Evolutionary conservation across 2,113 vertebrate species (phyloP).

Genomic region (Butastur rufipennis): DNA sequence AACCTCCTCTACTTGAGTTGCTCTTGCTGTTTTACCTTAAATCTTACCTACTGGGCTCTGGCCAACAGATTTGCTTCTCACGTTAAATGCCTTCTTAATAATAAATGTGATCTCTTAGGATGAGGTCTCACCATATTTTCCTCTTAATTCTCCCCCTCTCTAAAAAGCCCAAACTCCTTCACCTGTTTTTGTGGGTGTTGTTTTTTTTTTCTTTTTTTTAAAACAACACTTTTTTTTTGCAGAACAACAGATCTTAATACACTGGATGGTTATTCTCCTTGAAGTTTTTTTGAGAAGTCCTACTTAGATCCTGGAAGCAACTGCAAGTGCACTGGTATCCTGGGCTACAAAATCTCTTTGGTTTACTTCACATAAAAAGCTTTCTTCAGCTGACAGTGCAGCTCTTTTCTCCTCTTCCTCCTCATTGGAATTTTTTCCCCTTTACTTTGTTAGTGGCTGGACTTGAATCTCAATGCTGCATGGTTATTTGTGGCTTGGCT

Average conservation of each 20-base stretch:
- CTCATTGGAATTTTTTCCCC: slow-evolving; percentile 8
- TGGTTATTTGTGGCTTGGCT: slow-evolving; percentile 61
- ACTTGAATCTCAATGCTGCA: slow-evolving; percentile 43
- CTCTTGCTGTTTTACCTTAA: not conserved
- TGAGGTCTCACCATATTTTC: not conserved
- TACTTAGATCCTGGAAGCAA: not conserved
- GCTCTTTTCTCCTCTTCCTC: slow-evolving; percentile 55
- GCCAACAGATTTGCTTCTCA: not conserved
- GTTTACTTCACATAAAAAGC: slow-evolving; percentile 43
- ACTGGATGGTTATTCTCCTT: not conserved
- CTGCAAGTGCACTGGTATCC: slow-evolving; percentile 11
- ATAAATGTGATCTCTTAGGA: not conserved
- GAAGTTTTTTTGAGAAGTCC: slow-evolving; percentile 6
- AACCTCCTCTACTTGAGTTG: not conserved
- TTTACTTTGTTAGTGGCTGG: slow-evolving; percentile 28
- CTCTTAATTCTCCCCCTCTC: not conserved
- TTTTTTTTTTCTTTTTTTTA: not conserved
- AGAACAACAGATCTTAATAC: not conserved
- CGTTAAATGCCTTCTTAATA: not conserved
- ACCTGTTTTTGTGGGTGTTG: no score
- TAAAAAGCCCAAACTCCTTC: not conserved
- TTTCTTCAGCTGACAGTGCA: slow-evolving; percentile 47
- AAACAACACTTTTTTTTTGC: not conserved
- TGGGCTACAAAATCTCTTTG: slow-evolving; percentile 36
- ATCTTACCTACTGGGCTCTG: not conserved